A percentile compares a stretch with the other conserved stretches of the same genome.
Conservation (phyloP, 2,797 vertebrate genomes). For the Characodon lateralis region DNA sequence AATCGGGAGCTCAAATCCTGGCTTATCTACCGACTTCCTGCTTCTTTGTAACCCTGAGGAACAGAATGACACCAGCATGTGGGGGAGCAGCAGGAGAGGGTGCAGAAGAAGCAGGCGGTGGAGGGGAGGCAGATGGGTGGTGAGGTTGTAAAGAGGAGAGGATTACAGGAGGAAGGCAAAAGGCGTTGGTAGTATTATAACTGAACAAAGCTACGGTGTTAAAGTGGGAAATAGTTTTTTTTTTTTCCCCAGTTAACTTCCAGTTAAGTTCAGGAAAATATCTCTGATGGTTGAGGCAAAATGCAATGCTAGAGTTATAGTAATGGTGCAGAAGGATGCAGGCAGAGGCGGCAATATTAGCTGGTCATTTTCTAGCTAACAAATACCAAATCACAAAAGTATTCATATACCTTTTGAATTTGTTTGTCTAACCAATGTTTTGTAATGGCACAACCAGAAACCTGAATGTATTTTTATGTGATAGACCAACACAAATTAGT, state of each 20-base stretch:
- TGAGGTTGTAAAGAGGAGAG: not conserved
- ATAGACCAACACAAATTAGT: not conserved
- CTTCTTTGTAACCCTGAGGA: conserved; percentile 63
- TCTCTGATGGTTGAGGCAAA: not conserved
- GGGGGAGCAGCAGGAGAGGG: conserved; percentile 39
- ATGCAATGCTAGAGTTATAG: not conserved
- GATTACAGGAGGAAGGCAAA: conserved; percentile 13
- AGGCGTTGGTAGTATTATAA: not conserved
- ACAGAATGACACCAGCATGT: conserved; percentile 67
- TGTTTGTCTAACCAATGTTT: not conserved
- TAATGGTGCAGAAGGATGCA: not conserved
- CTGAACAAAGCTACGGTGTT: not conserved
- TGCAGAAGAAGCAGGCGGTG: conserved; percentile 2
- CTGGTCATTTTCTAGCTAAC: not conserved
- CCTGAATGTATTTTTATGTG: not conserved
- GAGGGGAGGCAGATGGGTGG: conserved; percentile 26
- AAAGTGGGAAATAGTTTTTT: not conserved
- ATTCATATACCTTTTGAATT: too few species aligned
- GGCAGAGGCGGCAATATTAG: not conserved
- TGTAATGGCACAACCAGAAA: not conserved
- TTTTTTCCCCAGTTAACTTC: not conserved
- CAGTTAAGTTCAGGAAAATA: not conserved
- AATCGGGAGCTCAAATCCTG: conserved; percentile 80
- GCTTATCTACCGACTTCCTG: conserved; percentile 80
- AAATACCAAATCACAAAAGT: not conserved